Percentiles rank a stretch among this genome's conserved stretches.
Conservation (phyloP, 2,113 vertebrate species). For the Dipodomys ordii region DNA sequence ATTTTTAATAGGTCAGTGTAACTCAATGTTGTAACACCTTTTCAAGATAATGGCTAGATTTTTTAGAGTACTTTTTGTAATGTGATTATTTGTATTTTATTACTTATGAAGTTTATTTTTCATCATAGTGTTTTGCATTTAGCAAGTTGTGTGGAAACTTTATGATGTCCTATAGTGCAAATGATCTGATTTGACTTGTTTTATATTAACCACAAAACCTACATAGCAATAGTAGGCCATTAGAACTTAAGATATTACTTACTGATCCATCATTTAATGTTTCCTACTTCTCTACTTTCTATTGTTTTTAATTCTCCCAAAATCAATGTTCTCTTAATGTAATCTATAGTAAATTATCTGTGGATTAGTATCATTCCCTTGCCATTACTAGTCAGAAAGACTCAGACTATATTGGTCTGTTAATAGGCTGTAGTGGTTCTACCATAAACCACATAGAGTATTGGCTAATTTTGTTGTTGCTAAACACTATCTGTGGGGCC, state of each 20-base stretch:
- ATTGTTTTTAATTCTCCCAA: neutral
- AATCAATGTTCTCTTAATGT: neutral
- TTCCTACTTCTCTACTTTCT: neutral
- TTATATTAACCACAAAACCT: neutral
- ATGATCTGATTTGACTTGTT: neutral
- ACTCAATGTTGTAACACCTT: neutral
- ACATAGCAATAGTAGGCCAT: neutral
- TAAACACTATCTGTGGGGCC: neutral
- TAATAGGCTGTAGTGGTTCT: neutral
- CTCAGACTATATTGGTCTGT: neutral
- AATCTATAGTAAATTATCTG: neutral
- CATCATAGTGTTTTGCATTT: neutral
- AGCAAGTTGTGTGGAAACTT: constrained; percentile 9
- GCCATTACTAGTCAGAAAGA: neutral
- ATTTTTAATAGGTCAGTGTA: neutral
- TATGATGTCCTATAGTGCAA: neutral
- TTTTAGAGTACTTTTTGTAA: neutral
- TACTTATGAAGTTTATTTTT: neutral
- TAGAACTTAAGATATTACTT: neutral
- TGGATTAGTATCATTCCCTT: neutral
- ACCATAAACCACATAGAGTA: neutral
- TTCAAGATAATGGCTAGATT: neutral
- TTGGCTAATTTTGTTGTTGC: neutral
- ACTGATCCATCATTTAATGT: neutral
- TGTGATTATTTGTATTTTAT: neutral